Evolutionary conservation across 2,888 invertebrate species (phyloP).

Genomic region (Lasioglossum vierecki): DNA sequence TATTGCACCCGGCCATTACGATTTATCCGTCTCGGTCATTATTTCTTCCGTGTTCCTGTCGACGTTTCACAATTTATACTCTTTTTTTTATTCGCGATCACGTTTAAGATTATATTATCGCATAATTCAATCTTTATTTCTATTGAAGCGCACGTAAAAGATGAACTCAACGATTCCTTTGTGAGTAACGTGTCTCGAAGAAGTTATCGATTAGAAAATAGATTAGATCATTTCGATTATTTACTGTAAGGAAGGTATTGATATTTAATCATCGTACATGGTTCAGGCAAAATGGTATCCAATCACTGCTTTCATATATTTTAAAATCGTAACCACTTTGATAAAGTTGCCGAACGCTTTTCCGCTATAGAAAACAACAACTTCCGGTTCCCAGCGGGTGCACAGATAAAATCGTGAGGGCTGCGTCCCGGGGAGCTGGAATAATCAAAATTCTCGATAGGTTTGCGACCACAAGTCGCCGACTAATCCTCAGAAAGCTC

Average conservation of each 20-base stretch:
- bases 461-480: constrained; percentile 36
- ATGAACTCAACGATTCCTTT: no score
- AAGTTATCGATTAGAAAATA: not conserved
- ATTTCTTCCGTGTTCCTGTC: not conserved
- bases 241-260: not conserved
- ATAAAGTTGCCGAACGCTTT: not conserved
- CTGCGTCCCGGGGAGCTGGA: constrained; percentile 7
- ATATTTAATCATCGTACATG: no score
- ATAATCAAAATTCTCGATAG: constrained; percentile 56
- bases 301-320: not conserved
- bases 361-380: not conserved
- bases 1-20: constrained; percentile 26
- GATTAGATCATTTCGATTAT: not conserved
- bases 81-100: not conserved
- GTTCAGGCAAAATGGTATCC: not conserved
- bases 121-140: not conserved
- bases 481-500: constrained; percentile 60
- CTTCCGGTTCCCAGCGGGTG: not conserved
- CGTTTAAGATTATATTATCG: not conserved
- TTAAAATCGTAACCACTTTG: not conserved
- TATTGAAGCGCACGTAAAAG: no score
- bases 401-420: constrained; percentile 22
- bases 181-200: not conserved
- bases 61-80: not conserved
- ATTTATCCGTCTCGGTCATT: not conserved